These are phyloP conservation scores for Andrena hattorfiana DNA, from an alignment of 2,888 invertebrate species.

Conservation along the genomic window DNA sequence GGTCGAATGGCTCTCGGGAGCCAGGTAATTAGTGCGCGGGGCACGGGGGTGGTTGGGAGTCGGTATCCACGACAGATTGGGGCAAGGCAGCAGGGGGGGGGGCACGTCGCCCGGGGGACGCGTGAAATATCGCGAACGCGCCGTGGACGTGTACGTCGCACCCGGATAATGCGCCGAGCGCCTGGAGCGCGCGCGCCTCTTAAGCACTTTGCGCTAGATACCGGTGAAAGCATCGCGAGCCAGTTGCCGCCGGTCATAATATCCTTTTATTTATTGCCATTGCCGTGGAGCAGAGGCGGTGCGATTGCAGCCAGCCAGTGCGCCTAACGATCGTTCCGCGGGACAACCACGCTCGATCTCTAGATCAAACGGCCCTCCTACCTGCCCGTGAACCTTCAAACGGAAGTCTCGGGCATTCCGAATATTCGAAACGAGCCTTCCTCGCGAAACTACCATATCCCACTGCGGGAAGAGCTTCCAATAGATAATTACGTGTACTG, in stretches of 20 bases:
- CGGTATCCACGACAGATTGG: not conserved
- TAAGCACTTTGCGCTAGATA: conserved; percentile 44
- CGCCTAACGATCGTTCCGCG: conserved; percentile 22
- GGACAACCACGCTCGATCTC: conserved; percentile 23
- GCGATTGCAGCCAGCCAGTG: conserved; percentile 19
- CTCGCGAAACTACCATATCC: not conserved
- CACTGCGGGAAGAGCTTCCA: too few species aligned
- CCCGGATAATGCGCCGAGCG: conserved; percentile 46
- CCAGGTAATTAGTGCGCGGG: not conserved
- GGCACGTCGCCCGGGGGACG: not conserved
- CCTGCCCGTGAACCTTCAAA: conserved; percentile 9
- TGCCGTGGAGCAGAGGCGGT: conserved; percentile 21
- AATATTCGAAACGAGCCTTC: conserved; percentile 9
- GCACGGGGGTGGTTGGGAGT: not conserved
- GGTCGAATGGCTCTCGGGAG: too few species aligned
- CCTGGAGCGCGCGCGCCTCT: conserved; percentile 31
- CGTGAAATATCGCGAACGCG: conserved; percentile 32
- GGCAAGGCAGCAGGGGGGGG: not conserved
- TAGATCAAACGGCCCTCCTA: not conserved
- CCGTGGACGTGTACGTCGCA: conserved; percentile 28
- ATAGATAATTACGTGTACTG: too few species aligned
- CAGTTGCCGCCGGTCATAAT: conserved; percentile 49
- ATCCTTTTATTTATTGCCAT: conserved; percentile 50
- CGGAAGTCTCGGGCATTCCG: conserved; percentile 10
- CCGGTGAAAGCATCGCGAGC: conserved; percentile 57